Conservation (phyloP, 2,113 vertebrate species). For the Osmerus eperlanus region DNA sequence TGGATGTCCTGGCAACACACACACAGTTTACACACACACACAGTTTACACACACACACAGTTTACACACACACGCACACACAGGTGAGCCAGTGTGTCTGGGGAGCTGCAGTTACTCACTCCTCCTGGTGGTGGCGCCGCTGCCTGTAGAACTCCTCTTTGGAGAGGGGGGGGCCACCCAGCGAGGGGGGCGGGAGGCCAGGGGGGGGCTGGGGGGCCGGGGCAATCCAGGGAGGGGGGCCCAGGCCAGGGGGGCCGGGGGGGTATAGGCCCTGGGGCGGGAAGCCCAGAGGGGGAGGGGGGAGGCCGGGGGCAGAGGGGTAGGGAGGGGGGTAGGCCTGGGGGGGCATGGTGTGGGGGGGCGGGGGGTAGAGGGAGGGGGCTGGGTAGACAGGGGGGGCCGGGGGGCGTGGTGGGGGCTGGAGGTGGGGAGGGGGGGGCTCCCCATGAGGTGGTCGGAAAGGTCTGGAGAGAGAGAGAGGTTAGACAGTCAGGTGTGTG, state of each 20-base stretch:
- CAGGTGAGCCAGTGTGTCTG: background rate
- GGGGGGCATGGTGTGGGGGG: constrained; percentile 46
- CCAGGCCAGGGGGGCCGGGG: constrained; percentile 74
- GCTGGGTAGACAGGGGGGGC: constrained; percentile 49
- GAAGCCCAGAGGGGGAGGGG: constrained; percentile 83
- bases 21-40: background rate
- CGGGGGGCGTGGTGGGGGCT: constrained; percentile 31
- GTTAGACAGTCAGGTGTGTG: background rate
- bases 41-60: background rate
- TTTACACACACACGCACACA: background rate
- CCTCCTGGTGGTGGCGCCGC: constrained; percentile 90
- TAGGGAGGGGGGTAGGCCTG: constrained; percentile 59
- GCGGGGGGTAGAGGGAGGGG: constrained; percentile 52
- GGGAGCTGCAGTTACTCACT: constrained; percentile 75
- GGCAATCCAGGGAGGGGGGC: constrained; percentile 80
- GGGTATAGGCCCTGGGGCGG: constrained; percentile 82
- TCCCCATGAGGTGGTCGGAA: constrained; percentile 53
- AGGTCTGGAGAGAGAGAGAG: constrained; percentile 36
- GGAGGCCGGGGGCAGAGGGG: constrained; percentile 74
- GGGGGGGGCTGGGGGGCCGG: constrained; percentile 83
- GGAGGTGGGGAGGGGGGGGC: constrained; percentile 39
- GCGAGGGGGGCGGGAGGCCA: constrained; percentile 71
- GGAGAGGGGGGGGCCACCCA: constrained; percentile 83
- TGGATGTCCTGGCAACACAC: constrained; percentile 86
- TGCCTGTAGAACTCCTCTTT: constrained; percentile 98